Evolutionary conservation across 1,140 invertebrate species (phyloP), one percentile per base, ranked within the genome.

Genomic region (Macrocentrus cingulum): DNA sequence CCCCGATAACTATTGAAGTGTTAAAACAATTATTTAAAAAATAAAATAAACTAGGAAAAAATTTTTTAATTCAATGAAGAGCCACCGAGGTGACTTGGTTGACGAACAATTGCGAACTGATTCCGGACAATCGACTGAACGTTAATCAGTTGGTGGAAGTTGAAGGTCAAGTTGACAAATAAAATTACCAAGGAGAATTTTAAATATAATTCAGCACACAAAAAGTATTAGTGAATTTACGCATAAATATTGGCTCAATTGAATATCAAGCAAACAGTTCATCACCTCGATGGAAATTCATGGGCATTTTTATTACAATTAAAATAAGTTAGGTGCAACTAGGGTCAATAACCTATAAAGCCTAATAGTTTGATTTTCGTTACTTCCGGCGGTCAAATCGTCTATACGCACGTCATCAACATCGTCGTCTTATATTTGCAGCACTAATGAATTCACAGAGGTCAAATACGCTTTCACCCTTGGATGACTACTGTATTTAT

Each of bases 401-500:
- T 23, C 6, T 6, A 3, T 22, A 46, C 2, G 25, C 9, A 29
- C 25, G 25, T 29, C 15, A 19, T 18, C 11, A 11, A 29, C 25
- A 9, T 29, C 15, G 41, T 18, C 11, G 16, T 51, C 3, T 22
- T 25, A 54, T 54, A 22, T 22, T 20, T 41, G 15, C 20, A 54
- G 29, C 20, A 25, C 16, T 22, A 16, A 52, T 18, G 23, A 7
- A 56, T 50, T 53, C 46, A 39, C 19, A 51, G 51, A 44, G 61
- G 61, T 62, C 61, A 62, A 56, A 52, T 56, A 46, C 15, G 41
- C 29, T 44, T 52, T 62, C 61, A 62, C 56, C 61, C 39, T 16
- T 48, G 22, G 36, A 59, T 56, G 56, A 59, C 56, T 45, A 45
- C 16, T 36, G 25, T 15, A 52, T 51, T 46, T 57, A 16, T 37